Percentiles rank a stretch among this genome's conserved stretches.
phyloP scores from a whole-genome alignment of 2,113 vertebrate genomes.

The Diadophis punctatus region DNA sequence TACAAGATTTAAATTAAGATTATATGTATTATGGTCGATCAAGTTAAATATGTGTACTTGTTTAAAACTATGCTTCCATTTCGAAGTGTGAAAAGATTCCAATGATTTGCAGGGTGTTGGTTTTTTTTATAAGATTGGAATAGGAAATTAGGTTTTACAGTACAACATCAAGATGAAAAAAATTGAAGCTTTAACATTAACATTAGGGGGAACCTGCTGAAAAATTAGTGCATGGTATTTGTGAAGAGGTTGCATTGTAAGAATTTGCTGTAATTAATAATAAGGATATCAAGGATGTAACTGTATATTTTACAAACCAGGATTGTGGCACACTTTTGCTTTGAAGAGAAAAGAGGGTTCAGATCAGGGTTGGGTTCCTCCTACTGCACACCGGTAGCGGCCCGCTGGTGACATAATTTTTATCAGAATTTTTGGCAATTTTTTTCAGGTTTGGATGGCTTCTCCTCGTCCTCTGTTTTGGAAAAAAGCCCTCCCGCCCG shows the following conservation, averaged over 20 bases:
- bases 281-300: not conserved
- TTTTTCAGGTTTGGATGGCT: too few relatives aligned
- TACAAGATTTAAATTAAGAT: not conserved
- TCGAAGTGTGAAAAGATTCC: not conserved
- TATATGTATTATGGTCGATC: not conserved
- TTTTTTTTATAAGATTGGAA: not conserved
- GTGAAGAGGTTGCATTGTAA: not conserved
- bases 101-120: not conserved
- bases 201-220: not conserved
- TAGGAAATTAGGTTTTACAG: not conserved
- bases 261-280: not conserved
- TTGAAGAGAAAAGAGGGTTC: not conserved
- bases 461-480: too few relatives aligned
- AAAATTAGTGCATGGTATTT: not conserved
- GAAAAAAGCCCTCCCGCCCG: too few relatives aligned
- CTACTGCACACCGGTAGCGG: too few relatives aligned
- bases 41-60: not conserved
- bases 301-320: not conserved
- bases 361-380: too few relatives aligned
- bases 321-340: not conserved
- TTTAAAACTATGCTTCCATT: not conserved
- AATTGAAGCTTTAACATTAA: not conserved
- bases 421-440: too few relatives aligned
- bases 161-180: not conserved
- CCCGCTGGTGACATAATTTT: too few relatives aligned